phyloP scores from a whole-genome alignment of 2,113 vertebrate species.

The Sterna hirundo region DNA sequence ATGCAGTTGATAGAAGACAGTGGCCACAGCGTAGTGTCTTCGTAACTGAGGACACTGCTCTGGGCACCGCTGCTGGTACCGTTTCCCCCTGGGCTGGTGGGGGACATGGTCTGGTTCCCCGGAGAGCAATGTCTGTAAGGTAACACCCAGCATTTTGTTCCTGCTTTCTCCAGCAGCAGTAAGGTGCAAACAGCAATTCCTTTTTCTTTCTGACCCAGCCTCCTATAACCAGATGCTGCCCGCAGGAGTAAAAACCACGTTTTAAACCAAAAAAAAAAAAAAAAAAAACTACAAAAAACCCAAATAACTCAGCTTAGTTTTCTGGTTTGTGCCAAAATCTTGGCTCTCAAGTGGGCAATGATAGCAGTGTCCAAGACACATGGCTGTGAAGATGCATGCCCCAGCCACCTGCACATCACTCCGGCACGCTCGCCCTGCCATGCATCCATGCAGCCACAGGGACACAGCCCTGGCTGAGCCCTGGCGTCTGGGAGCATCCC shows the following conservation, averaged over 20 bases:
- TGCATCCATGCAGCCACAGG: rapidly evolving
- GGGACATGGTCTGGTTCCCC: not conserved
- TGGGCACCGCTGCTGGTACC: not conserved
- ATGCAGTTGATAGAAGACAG: constrained; percentile 64
- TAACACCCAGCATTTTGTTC: not conserved
- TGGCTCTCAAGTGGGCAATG: not conserved
- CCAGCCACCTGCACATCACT: not conserved
- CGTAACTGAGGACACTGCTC: constrained; percentile 52
- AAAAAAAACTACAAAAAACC: too few relatives aligned
- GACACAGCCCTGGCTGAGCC: not conserved
- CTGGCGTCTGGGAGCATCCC: not conserved
- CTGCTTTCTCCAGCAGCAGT: not conserved
- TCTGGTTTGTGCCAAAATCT: not conserved
- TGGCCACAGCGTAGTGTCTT: constrained; percentile 65
- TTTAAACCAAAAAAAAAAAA: not conserved
- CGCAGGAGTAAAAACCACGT: not conserved
- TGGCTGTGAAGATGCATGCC: rapidly evolving
- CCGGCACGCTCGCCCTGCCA: rapidly evolving
- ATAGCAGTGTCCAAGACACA: not conserved
- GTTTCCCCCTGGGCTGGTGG: not conserved
- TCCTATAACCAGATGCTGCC: not conserved
- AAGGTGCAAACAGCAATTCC: not conserved
- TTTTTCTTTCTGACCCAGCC: not conserved
- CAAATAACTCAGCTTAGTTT: not conserved
- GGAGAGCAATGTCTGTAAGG: constrained; percentile 54